phyloP scores from a whole-genome alignment of 2,113 vertebrate genomes.

The Phainopepla nitens region DNA sequence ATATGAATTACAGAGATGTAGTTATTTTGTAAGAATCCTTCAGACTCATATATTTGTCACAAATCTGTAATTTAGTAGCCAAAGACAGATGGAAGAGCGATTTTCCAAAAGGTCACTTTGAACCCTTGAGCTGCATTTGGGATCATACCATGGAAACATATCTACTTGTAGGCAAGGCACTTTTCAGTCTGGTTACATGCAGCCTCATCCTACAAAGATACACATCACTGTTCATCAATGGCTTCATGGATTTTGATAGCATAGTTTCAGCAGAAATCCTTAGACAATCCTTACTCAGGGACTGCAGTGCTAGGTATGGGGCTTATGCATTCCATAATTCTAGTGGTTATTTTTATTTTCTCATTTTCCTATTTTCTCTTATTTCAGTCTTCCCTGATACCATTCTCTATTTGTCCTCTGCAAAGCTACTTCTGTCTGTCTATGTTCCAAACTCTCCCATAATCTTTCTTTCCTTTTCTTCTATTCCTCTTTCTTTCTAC shows the following conservation, averaged over 20 bases:
- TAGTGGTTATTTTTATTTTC: background rate
- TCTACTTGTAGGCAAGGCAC: background rate
- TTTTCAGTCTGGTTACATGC: background rate
- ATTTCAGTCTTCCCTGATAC: background rate
- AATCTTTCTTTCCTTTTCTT: background rate
- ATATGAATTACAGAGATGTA: background rate
- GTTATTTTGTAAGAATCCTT: background rate
- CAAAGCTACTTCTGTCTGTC: background rate
- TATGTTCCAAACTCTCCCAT: background rate
- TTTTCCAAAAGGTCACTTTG: background rate
- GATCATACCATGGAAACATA: background rate
- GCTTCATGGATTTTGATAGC: background rate
- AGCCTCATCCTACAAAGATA: background rate
- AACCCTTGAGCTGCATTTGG: background rate
- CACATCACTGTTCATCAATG: background rate
- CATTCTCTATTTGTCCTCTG: background rate
- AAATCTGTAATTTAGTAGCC: background rate
- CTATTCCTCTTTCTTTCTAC: background rate
- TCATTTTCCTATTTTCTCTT: background rate
- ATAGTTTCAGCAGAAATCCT: background rate
- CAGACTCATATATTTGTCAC: background rate
- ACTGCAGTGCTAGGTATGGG: background rate
- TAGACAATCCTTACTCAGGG: background rate
- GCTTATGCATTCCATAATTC: background rate
- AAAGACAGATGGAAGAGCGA: background rate